Conservation (phyloP, 2,113 vertebrate species). For the Vidua chalybeata region DNA sequence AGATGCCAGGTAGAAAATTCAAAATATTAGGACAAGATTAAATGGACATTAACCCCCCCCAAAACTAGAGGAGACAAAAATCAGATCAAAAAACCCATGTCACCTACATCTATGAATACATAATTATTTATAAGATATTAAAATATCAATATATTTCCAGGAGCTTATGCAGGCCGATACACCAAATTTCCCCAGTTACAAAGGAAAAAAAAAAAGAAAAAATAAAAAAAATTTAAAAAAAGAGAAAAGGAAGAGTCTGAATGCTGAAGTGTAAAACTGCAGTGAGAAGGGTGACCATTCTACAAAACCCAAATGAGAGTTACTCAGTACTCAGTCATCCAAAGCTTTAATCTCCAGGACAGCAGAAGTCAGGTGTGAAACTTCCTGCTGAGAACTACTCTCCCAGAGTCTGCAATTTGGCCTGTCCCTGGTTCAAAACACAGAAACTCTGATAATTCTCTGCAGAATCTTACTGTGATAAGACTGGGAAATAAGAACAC, state of each 20-base stretch:
- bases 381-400: background rate
- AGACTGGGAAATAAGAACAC: background rate
- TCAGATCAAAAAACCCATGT: background rate
- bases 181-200: background rate
- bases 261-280: background rate
- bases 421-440: background rate
- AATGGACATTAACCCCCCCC: background rate
- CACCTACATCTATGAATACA: background rate
- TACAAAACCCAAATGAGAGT: background rate
- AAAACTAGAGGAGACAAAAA: background rate
- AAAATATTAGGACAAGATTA: background rate
- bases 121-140: background rate
- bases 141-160: background rate
- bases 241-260: background rate
- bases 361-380: background rate
- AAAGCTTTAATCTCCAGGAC: background rate
- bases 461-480: background rate
- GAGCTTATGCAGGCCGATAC: background rate
- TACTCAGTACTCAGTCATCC: background rate
- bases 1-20: slow-evolving; percentile 2
- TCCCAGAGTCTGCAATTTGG: background rate
- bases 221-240: no score
- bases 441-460: background rate
- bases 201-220: background rate
- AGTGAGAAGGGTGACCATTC: background rate